A percentile compares a stretch with the other conserved stretches of the same genome.
Conservation (phyloP, 2,113 vertebrate species). For the Phycodurus eques region DNA sequence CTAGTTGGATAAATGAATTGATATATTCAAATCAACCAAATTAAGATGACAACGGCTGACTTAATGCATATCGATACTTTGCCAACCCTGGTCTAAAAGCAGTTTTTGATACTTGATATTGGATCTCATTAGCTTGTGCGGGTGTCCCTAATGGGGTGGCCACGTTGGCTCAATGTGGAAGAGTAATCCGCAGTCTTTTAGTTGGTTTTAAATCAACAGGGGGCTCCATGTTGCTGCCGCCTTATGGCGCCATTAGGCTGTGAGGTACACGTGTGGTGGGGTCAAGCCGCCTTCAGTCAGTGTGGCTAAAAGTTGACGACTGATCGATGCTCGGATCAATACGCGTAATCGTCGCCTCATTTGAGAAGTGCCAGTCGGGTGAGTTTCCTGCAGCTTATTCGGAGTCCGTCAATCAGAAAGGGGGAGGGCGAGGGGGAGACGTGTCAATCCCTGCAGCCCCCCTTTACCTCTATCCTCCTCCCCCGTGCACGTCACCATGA, state of each 20-base stretch:
- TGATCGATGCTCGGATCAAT: conserved; percentile 36
- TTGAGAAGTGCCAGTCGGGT: conserved; percentile 14
- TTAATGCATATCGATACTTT: too few relatives aligned
- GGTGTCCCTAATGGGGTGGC: too few relatives aligned
- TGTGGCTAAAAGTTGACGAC: not conserved
- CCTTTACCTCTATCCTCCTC: not conserved
- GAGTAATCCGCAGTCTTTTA: too few relatives aligned
- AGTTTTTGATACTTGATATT: too few relatives aligned
- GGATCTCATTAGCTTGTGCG: too few relatives aligned
- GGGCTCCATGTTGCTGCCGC: not conserved
- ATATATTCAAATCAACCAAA: too few relatives aligned
- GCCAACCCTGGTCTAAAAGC: too few relatives aligned
- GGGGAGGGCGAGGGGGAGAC: conserved; percentile 20
- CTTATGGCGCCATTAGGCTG: not conserved
- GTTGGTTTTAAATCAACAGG: not conserved
- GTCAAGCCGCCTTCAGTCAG: not conserved
- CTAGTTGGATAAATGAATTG: too few relatives aligned
- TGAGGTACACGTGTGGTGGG: not conserved
- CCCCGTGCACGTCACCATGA: conserved; percentile 68
- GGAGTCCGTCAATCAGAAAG: conserved; percentile 47
- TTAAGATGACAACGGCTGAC: too few relatives aligned
- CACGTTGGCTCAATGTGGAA: too few relatives aligned
- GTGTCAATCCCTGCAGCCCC: conserved; percentile 50
- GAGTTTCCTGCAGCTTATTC: conserved; percentile 46
- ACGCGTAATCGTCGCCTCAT: conserved; percentile 23